Conservation (phyloP, 1,140 invertebrate genomes). For the Drosophila trapezifrons region DNA sequence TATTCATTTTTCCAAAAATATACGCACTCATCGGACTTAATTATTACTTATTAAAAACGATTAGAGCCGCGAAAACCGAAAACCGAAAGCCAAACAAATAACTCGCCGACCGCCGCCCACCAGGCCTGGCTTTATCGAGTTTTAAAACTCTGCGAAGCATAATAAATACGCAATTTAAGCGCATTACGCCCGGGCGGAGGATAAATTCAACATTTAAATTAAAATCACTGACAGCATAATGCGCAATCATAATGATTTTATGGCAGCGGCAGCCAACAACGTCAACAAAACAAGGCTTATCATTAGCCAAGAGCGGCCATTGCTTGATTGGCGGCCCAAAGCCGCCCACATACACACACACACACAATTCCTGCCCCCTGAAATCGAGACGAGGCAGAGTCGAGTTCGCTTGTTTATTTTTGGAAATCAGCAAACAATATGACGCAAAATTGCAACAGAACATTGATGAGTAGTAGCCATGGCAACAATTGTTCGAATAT, state of each 20-base stretch:
- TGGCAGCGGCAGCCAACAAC: conserved; percentile 49
- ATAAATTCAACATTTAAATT: conserved; percentile 69
- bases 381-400: conserved; percentile 9
- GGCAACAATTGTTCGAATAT: conserved; percentile 51
- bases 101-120: background rate
- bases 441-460: conserved; percentile 70
- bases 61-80: conserved; percentile 11
- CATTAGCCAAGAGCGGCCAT: conserved; percentile 69
- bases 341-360: conserved; percentile 6
- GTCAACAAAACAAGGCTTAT: conserved; percentile 75
- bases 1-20: conserved; percentile 62
- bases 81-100: conserved; percentile 22
- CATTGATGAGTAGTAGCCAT: conserved; percentile 47
- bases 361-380: conserved; percentile 3
- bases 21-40: conserved; percentile 16
- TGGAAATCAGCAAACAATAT: conserved; percentile 77
- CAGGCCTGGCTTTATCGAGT: conserved; percentile 18
- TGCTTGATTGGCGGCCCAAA: conserved; percentile 60
- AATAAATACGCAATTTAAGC: conserved; percentile 63
- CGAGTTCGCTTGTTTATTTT: conserved; percentile 60
- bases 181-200: conserved; percentile 33
- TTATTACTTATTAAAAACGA: conserved; percentile 24
- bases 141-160: conserved; percentile 40
- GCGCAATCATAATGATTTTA: conserved; percentile 69
- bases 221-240: conserved; percentile 74